Evolutionary conservation across 2,888 invertebrate species (phyloP), one percentile per base, ranked within the genome.

Genomic region (Atethmia centrago): DNA sequence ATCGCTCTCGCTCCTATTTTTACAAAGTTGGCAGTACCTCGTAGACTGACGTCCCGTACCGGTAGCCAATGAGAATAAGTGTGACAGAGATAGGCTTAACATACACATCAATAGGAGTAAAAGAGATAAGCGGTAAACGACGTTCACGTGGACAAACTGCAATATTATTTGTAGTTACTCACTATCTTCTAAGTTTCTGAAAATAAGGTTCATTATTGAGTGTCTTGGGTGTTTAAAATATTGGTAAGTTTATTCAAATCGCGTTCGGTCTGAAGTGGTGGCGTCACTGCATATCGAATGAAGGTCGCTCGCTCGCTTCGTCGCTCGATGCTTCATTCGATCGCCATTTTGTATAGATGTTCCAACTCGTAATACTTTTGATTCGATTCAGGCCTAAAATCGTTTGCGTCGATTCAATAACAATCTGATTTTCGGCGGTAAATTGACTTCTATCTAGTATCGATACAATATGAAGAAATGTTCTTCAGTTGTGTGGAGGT

Each of bases 401-500:
- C 93, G 93, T 88, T 90, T 90, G 88, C 89, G 87, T 76, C 79
- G 76, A 89, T 90, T 88, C 85, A 88, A 88, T 89, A 85, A 85
- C 84, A 82, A 88, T 88, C 87, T 87, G 84, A 84, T 85, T 90
- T 93, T 93, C 88, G 91, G 92, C 92, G 92, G 92, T 89, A 92
- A 94, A 92, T 90, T 91, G 88, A 89, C 79, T 87, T 83, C 87
- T 87, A 90, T 87, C 82, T 83, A 83, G 81, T 88, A 91, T 90
- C 89, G 88, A 91, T 87, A 87, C 81, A 92, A 84, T 86, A 96
- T 95, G 95, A 95, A 94, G 92, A 95, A 92, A 92, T 92, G 92
- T 86, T 93, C 95, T 67, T 95, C 96, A 47, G 85, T 94, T 53
- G 96, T 95, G 83, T 96, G 96, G 96, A 92, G 92, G 83, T 95